These are phyloP conservation scores for Epinotia ramella DNA, from an alignment of 2,888 invertebrate genomes.

Conservation along the genomic window DNA sequence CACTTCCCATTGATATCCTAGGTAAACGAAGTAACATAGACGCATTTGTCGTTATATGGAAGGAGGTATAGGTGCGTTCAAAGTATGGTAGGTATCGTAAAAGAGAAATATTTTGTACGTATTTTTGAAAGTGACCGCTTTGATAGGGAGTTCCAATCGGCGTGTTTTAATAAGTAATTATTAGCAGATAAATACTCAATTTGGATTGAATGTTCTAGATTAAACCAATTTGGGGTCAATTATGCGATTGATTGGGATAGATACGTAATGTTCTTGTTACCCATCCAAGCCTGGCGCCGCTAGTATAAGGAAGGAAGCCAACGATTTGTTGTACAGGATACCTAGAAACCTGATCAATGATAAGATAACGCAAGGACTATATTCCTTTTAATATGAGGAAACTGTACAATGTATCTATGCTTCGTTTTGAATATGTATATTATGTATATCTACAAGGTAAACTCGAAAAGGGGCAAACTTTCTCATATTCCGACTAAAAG, in stretches of 20 bases:
- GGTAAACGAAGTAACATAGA: too few relatives aligned
- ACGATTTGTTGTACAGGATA: conserved; percentile 4
- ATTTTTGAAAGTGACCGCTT: neutral
- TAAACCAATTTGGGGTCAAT: neutral
- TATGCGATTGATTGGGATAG: neutral
- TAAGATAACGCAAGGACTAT: neutral
- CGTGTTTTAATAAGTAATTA: neutral
- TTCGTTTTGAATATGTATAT: too few relatives aligned
- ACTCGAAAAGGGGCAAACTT: neutral
- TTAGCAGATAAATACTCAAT: neutral
- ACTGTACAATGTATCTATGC: neutral
- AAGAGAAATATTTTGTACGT: conserved; percentile 2
- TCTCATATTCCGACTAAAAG: neutral
- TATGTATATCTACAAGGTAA: neutral
- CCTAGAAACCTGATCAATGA: conserved; percentile 1
- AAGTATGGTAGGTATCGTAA: neutral
- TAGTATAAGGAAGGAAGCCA: conserved; percentile 9
- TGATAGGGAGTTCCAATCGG: neutral
- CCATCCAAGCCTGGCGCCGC: conserved; percentile 7
- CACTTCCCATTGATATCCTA: neutral
- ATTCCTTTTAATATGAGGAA: neutral
- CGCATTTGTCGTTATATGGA: too few relatives aligned
- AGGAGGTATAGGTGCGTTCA: neutral
- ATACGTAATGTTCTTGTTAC: conserved; percentile 13
- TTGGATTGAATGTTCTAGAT: neutral